Conservation (phyloP, 1,140 invertebrate genomes). For the Pogonomyrmex barbatus region DNA sequence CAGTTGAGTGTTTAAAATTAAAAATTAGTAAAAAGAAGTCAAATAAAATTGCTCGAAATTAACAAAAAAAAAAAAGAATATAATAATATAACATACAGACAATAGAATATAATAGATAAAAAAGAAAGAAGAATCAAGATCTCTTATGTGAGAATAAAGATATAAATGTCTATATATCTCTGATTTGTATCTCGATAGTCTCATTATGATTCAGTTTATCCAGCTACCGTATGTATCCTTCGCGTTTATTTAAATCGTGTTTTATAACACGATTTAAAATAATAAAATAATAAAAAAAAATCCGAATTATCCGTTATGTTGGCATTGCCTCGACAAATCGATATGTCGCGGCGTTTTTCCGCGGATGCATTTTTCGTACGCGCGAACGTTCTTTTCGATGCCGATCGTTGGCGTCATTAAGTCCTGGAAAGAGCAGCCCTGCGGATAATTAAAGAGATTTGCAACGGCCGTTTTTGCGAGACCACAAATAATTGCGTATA, state of each 20-base stretch:
- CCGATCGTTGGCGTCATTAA: conserved; percentile 31
- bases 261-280: neutral
- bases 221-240: neutral
- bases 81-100: too few relatives aligned
- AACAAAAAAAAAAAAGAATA: neutral
- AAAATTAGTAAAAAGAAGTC: too few relatives aligned
- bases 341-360: conserved; percentile 16
- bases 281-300: conserved; percentile 8
- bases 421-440: conserved; percentile 31
- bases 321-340: neutral
- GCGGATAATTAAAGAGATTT: conserved; percentile 71
- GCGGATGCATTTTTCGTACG: conserved; percentile 1
- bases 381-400: conserved; percentile 11
- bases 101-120: too few relatives aligned
- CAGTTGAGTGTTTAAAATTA: neutral
- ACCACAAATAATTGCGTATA: conserved; percentile 68
- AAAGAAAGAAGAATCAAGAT: neutral
- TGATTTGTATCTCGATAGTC: neutral
- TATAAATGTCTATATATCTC: neutral
- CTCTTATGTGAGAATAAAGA: neutral
- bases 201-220: conserved; percentile 2
- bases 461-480: conserved; percentile 68
- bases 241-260: neutral
- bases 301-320: conserved; percentile 18
- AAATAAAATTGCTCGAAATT: neutral